These are phyloP conservation scores for Oryctes rhinoceros DNA, from an alignment of 1,140 invertebrate genomes.

Conservation along the genomic window DNA sequence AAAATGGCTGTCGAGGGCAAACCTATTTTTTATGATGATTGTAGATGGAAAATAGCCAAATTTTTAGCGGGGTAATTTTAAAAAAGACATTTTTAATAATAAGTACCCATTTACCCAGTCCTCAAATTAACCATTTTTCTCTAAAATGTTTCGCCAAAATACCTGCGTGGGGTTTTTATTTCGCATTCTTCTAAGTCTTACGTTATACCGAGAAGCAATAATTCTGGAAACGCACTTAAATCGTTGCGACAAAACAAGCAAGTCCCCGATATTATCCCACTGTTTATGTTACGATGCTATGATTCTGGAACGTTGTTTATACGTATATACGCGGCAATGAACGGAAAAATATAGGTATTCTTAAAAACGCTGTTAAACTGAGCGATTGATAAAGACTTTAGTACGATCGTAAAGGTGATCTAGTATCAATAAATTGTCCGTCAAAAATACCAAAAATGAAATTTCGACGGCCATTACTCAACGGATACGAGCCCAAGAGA, in stretches of 20 bases:
- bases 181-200: too few species aligned
- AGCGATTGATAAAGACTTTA: slow-evolving; percentile 29
- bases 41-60: too few species aligned
- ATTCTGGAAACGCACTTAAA: neutral
- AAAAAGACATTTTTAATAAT: too few species aligned
- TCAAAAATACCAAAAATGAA: slow-evolving; percentile 24
- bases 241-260: neutral
- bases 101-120: too few species aligned
- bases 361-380: neutral
- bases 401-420: neutral
- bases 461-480: neutral
- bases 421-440: slow-evolving; percentile 20
- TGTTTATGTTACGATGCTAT: neutral
- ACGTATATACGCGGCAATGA: neutral
- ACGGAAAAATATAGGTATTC: neutral
- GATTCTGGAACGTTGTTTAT: slow-evolving; percentile 22
- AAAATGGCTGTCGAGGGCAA: too few species aligned
- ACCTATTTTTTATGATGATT: too few species aligned
- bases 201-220: neutral
- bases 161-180: too few species aligned
- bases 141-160: too few species aligned
- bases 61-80: too few species aligned
- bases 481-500: neutral
- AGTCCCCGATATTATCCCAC: neutral
- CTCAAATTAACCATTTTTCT: too few species aligned